Conservation (phyloP, 2,797 vertebrate species). For the Mus caroli region DNA sequence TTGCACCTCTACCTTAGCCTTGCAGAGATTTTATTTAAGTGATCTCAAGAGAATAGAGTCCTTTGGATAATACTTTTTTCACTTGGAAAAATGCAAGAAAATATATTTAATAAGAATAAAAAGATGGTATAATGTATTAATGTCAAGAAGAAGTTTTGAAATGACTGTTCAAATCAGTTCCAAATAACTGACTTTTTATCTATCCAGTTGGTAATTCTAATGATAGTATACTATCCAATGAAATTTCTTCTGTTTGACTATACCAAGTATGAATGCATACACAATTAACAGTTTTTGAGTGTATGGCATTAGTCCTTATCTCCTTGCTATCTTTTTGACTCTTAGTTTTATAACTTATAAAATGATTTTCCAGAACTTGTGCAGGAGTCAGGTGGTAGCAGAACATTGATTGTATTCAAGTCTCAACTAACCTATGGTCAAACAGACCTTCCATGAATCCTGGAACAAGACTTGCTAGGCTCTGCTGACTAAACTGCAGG, state of each 20-base stretch:
- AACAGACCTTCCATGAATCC: background rate
- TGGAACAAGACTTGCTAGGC: background rate
- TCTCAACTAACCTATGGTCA: background rate
- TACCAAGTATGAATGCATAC: background rate
- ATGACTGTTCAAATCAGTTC: background rate
- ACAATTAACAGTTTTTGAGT: background rate
- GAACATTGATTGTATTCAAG: background rate
- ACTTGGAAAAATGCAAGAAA: background rate
- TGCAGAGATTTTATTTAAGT: background rate
- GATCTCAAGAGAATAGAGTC: background rate
- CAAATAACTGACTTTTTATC: background rate
- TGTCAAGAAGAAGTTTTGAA: constrained; percentile 36
- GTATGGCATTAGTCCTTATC: background rate
- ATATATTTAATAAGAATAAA: background rate
- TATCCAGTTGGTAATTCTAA: background rate
- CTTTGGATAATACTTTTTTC: background rate
- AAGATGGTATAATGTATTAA: background rate
- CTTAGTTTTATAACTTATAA: background rate
- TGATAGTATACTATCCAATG: background rate
- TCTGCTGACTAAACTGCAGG: background rate
- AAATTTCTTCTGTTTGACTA: background rate
- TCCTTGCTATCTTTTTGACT: background rate
- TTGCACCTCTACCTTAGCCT: background rate
- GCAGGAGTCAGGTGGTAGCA: background rate
- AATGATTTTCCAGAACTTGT: background rate